Base-by-base conservation (phyloP, 2,113 vertebrate genomes). In the Aegypius monachus region DNA sequence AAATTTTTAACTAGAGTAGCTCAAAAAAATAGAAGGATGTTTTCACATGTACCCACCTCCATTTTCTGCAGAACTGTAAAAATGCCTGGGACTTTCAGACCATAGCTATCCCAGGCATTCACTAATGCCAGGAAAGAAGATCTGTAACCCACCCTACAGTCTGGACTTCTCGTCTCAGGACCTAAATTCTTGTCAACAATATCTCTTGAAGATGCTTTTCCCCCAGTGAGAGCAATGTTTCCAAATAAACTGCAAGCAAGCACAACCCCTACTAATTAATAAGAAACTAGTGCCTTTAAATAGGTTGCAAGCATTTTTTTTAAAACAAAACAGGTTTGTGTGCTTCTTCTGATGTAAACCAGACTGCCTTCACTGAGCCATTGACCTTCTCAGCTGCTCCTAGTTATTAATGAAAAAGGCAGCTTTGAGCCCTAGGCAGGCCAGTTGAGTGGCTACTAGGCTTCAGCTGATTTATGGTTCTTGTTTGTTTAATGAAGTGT, bases 231-330 rank as follows among this genome's bases (percentile, higher is more conserved):
- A 73, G 7, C 11, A 59, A 2, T 1, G 0, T 5, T 9, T 15
- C 26, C 7, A 94, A 61, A 10, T 0, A 0, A 3, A n/a, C 56
- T 6, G 0, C 13, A 79, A 61, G 3, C 34, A 66, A 73, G 1
- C 4, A 62, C 1, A 47, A 0, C 0, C 50, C 4, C 16, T 6
- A 53, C 14, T 7, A 0, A 58, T 17, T 7, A 73, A 45, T 0
- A 8, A 29, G 7, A 31, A 83, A 21, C 10, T 7, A 56, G 6
- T 38, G 27, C 32, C 45, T 87, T 91, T 81, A 67, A 91, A 89
- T 25, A 47, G 43, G 7, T 48, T 87, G 36, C 31, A 79, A 68
- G 11, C 9, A 1, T n/a, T 23, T 56, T 43, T 50, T 43, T 86
- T 32, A 65, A 93, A 74, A 56, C 53, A 73, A 70, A 92, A 56